phyloP scores from a whole-genome alignment of 1,140 invertebrate species.

The Zaprionus inermis region DNA sequence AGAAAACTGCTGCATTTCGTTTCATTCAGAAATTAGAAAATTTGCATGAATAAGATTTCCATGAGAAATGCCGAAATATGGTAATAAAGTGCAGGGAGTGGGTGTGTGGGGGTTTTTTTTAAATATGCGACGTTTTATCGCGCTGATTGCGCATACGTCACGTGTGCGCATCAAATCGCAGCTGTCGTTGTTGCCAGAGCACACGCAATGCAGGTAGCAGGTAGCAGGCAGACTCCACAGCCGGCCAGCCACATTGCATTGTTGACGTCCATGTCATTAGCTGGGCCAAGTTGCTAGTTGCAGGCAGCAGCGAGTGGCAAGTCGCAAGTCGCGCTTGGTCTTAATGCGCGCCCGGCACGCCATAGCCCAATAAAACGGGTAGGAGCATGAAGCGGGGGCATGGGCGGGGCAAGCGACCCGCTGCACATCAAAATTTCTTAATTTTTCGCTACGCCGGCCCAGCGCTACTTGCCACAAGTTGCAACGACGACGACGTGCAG shows the following conservation, averaged over 20 bases:
- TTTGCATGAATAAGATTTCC: neutral
- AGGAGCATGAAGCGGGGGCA: neutral
- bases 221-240: slow-evolving; percentile 3
- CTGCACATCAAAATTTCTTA: slow-evolving; percentile 71
- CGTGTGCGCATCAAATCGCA: slow-evolving; percentile 18
- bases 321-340: slow-evolving; percentile 19
- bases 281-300: slow-evolving; percentile 16
- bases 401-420: neutral
- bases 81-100: neutral
- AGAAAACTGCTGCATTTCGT: slow-evolving; percentile 36
- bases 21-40: slow-evolving; percentile 65
- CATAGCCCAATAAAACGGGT: slow-evolving; percentile 73
- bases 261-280: slow-evolving; percentile 61
- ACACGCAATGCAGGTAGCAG: neutral
- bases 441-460: slow-evolving; percentile 44
- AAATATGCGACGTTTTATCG: neutral
- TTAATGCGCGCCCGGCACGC: slow-evolving; percentile 72
- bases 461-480: slow-evolving; percentile 6
- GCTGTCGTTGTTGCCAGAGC: neutral
- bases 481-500: slow-evolving; percentile 44
- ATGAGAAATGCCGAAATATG: neutral
- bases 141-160: slow-evolving; percentile 40
- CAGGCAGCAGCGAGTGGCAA: slow-evolving; percentile 18
- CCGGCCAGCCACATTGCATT: slow-evolving; percentile 59
- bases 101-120: neutral